Percentiles rank a stretch among this genome's conserved stretches.
These are phyloP conservation scores for Antheraea yamamai DNA, from an alignment of 2,888 invertebrate species.

Conservation along the genomic window DNA sequence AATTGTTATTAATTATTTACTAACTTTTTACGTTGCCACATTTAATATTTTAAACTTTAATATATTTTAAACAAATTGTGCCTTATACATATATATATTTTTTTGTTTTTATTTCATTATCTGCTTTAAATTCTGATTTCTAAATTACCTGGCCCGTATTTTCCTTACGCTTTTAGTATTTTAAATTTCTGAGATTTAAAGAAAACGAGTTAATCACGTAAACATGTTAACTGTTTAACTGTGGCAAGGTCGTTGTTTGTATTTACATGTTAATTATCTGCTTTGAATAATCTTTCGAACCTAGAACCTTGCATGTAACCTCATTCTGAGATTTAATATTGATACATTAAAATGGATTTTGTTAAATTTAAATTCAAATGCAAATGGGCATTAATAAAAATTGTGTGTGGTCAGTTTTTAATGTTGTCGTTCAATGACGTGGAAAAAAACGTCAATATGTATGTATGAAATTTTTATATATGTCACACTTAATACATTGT, in stretches of 20 bases:
- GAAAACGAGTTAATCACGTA: not conserved
- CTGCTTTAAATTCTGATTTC: too few species aligned
- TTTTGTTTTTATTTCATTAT: too few species aligned
- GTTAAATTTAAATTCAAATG: not conserved
- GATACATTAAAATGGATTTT: not conserved
- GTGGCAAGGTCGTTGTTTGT: constrained; percentile 1
- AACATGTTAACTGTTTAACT: not conserved
- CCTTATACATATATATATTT: too few species aligned
- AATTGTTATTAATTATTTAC: too few species aligned
- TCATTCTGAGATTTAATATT: not conserved
- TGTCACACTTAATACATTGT: too few species aligned
- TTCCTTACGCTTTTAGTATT: too few species aligned
- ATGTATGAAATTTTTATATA: too few species aligned
- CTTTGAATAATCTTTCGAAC: not conserved
- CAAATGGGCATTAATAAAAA: not conserved
- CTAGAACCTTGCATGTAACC: constrained; percentile 11
- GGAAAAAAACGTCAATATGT: too few species aligned
- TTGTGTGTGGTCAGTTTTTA: not conserved
- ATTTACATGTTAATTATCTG: not conserved
- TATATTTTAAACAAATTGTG: too few species aligned
- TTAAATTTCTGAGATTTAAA: not conserved
- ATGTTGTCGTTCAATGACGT: not conserved
- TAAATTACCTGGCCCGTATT: too few species aligned
- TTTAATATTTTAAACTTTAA: too few species aligned
- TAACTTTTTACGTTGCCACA: too few species aligned